These are phyloP conservation scores for Dilophus febrilis DNA, from an alignment of 2,888 invertebrate genomes.

Conservation along the genomic window DNA sequence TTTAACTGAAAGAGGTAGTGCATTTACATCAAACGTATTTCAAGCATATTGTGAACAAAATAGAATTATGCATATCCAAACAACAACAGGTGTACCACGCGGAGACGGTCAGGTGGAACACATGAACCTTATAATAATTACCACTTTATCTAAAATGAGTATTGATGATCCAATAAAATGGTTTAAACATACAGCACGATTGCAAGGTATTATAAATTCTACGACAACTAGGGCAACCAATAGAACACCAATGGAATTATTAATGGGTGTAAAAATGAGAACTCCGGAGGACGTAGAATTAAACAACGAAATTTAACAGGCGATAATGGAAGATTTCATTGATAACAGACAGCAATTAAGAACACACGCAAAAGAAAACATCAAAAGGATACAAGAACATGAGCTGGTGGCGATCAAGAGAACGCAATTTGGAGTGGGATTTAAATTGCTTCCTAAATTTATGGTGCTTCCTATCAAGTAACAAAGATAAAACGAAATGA, in stretches of 20 bases:
- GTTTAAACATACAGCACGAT: slow-evolving; percentile 13
- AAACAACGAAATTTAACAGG: background rate
- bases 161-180: slow-evolving; percentile 17
- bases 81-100: slow-evolving; percentile 18
- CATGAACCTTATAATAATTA: slow-evolving; percentile 18
- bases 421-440: background rate
- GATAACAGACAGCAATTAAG: background rate
- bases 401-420: background rate
- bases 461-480: background rate
- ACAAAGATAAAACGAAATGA: background rate
- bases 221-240: slow-evolving; percentile 2
- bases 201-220: slow-evolving; percentile 13
- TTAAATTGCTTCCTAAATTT: background rate
- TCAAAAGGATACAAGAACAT: background rate
- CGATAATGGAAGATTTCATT: slow-evolving; percentile 2
- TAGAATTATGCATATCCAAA: slow-evolving; percentile 16
- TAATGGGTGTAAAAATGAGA: slow-evolving; percentile 6
- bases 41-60: slow-evolving; percentile 19
- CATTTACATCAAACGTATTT: slow-evolving; percentile 22
- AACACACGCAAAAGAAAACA: background rate
- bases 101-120: slow-evolving; percentile 23
- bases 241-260: slow-evolving; percentile 6
- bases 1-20: slow-evolving; percentile 20
- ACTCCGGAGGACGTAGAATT: background rate
- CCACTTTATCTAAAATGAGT: slow-evolving; percentile 20